These are phyloP conservation scores for Platichthys flesus DNA, from an alignment of 2,113 vertebrate genomes.

Conservation along the genomic window DNA sequence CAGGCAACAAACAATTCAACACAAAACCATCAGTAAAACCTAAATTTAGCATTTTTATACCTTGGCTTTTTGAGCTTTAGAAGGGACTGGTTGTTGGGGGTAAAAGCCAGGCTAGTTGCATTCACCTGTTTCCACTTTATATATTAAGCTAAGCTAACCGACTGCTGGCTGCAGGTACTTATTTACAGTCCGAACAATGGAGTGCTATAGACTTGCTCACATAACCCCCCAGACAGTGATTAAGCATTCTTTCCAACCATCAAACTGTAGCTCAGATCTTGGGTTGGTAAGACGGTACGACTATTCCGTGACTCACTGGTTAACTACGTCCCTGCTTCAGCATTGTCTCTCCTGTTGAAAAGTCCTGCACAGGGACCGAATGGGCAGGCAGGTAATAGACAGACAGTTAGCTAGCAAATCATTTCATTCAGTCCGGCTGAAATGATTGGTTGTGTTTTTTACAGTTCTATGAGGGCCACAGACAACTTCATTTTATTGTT, in stretches of 20 bases:
- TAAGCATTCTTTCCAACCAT: neutral
- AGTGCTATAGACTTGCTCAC: neutral
- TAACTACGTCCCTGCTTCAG: too few relatives aligned
- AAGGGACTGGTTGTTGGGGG: neutral
- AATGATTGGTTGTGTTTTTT: too few relatives aligned
- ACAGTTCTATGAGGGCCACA: too few relatives aligned
- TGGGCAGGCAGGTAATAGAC: too few relatives aligned
- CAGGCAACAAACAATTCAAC: neutral
- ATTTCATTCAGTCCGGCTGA: too few relatives aligned
- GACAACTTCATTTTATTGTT: too few relatives aligned
- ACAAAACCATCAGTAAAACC: neutral
- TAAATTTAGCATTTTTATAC: neutral
- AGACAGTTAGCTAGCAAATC: too few relatives aligned
- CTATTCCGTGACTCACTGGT: too few relatives aligned
- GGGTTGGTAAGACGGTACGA: too few relatives aligned
- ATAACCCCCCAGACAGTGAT: neutral
- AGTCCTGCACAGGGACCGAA: too few relatives aligned
- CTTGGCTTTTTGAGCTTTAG: neutral
- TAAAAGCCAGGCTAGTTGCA: neutral
- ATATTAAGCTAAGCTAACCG: neutral
- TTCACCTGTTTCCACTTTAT: too few relatives aligned
- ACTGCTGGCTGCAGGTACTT: neutral
- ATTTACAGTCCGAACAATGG: neutral
- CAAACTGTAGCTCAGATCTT: neutral
- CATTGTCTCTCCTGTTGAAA: too few relatives aligned